phyloP scores from a whole-genome alignment of 2,888 invertebrate species.

The Pyrrhosoma nymphula region DNA sequence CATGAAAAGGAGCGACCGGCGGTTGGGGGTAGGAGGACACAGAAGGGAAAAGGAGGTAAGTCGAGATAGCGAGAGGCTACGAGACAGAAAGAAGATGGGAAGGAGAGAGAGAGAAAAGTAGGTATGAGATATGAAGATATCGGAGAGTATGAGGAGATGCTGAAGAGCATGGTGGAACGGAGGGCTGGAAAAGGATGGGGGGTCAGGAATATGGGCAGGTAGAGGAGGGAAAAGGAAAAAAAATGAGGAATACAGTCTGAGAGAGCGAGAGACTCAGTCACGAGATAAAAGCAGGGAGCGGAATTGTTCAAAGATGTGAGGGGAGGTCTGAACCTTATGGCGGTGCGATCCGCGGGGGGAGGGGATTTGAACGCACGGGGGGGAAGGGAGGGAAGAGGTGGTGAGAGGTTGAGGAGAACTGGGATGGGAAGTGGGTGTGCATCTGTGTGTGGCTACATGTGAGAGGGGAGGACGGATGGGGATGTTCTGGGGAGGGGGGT shows the following conservation, averaged over 20 bases:
- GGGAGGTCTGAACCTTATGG: slow-evolving; percentile 38
- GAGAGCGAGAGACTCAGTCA: slow-evolving; percentile 49
- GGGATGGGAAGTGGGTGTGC: neutral
- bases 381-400: neutral
- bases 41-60: neutral
- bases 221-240: neutral
- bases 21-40: neutral
- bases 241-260: slow-evolving; percentile 35
- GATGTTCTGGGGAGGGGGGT: neutral
- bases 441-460: neutral
- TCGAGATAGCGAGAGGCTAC: slow-evolving; percentile 36
- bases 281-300: slow-evolving; percentile 59
- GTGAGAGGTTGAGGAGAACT: neutral
- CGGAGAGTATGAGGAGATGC: neutral
- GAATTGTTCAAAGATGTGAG: slow-evolving; percentile 36
- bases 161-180: too few relatives aligned
- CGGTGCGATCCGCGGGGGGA: neutral
- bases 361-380: neutral
- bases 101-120: neutral
- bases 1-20: neutral
- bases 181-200: neutral
- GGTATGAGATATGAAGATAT: neutral
- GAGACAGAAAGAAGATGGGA: neutral
- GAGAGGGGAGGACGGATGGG: neutral
- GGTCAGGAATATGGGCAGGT: neutral